Base-by-base conservation (phyloP, 2,888 invertebrate species). In the Meiosimyza decipiens region DNA sequence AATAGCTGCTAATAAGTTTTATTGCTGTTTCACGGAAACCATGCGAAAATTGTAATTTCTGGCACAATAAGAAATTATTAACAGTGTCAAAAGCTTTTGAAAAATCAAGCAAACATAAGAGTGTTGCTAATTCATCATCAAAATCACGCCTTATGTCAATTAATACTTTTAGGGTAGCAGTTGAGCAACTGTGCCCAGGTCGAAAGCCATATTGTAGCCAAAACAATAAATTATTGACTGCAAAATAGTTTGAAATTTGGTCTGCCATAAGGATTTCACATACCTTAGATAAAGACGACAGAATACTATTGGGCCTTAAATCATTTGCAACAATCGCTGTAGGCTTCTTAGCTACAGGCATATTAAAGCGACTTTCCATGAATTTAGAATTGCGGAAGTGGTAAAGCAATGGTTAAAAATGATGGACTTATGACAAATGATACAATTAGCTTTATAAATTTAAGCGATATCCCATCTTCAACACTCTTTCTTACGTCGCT, bases 111-210 rank as follows among this genome's bases (percentile, higher is more conserved):
- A 68, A n/a, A 49, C 57, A 57, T 9, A 68, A 47, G 57, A 59
- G 3, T n/a, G 54, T 66, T 18, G 13, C 22, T 1, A 16, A 15
- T 5, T 49, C 28, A 52, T 7, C 15, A 49, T 71, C 71, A 55
- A 28, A 65, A 1, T 13, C n/a, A 47, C 3, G 50, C 13, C 63
- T 16, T 22, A 65, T 55, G 33, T 71, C 71, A 3, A 55, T 18
- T 13, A 66, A 18, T 18, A 64, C 50, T 55, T 71, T 71, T 13
- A 71, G 15, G 9, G 18, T 50, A 4, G 55, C 65, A 50, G 71
- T 65, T 65, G 57, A 51, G 51, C 65, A 71, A 49, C 57, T 71
- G 51, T 71, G 55, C 12, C 18, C 65, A 47, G 65, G 51, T 22
- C 71, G 57, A 16, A 64, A 71, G 18, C 50, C 49, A 12, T 57